Conservation (phyloP, 2,888 invertebrate genomes). For the Hyppa rectilinea region DNA sequence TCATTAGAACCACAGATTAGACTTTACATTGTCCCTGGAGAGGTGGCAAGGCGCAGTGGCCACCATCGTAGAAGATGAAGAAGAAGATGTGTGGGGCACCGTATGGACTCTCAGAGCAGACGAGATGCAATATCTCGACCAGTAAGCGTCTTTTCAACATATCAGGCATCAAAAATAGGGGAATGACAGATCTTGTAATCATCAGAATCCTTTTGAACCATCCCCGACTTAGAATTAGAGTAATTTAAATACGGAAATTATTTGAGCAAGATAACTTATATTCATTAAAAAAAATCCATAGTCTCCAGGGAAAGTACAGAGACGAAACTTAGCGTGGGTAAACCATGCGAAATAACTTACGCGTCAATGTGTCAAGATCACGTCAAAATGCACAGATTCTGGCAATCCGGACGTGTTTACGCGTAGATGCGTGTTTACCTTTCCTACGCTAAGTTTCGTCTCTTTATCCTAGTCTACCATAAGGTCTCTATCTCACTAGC, state of each 20-base stretch:
- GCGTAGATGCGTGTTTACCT: background rate
- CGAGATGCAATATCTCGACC: slow-evolving; percentile 91
- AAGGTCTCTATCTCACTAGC: background rate
- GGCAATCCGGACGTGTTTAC: too few relatives aligned
- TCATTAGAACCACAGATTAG: slow-evolving; percentile 91
- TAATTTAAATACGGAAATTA: background rate
- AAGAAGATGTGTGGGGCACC: slow-evolving; percentile 92
- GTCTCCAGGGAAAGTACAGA: background rate
- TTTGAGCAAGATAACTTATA: background rate
- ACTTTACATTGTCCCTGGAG: slow-evolving; percentile 90
- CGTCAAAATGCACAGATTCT: background rate
- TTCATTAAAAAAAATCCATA: too few relatives aligned
- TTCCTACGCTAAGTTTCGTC: background rate
- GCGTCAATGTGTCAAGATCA: background rate
- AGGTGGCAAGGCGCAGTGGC: slow-evolving; percentile 95
- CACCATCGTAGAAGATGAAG: slow-evolving; percentile 92
- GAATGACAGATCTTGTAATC: background rate
- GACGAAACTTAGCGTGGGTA: background rate
- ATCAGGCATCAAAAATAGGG: background rate
- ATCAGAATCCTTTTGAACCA: background rate
- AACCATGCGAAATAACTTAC: background rate
- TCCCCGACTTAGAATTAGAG: background rate
- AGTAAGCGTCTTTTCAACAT: slow-evolving; percentile 81
- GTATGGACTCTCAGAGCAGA: slow-evolving; percentile 92
- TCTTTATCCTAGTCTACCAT: too few relatives aligned